Base-by-base conservation (phyloP, 2,888 invertebrate genomes). In the Clitarchus hookeri region DNA sequence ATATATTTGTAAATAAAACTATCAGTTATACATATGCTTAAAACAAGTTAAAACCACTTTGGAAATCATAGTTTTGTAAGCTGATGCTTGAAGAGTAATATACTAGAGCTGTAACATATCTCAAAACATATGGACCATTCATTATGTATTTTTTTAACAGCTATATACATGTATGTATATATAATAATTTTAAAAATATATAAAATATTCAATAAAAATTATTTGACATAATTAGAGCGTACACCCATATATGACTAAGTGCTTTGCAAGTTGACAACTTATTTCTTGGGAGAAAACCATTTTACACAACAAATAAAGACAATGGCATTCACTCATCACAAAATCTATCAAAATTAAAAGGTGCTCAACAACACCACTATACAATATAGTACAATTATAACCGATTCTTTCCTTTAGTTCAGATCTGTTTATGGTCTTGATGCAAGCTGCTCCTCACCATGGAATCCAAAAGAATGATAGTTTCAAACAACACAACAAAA, bases 291-390 rank as follows among this genome's bases (percentile, higher is more conserved):
- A 65, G 65, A 65, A 65, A 65, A 65, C 8, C n/a, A 65, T 65
- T 65, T 65, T n/a, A 65, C 16, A 65, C 19, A 65, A 65, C 65
- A 48, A 48, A 48, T 48, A 65, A 65, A 65, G 65, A 65, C 65
- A 23, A 65, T 65, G 65, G 65, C 65, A 65, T 8, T 65, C 65
- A 23, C 23, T 65, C 65, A 65, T 65, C 65, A 65, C n/a, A 23
- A n/a, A 65, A 65, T 65, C 65, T 65, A 65, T 65, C 65, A 65
- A 65, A 65, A 65, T 16, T 65, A 65, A 65, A 65, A 65, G 53
- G 65, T 65, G 65, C 65, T 65, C 65, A 65, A 16, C 2, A 65
- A 65, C 65, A 65, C 65, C 65, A 65, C 65, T 65, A 65, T 65
- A 65, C 65, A 65, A 65, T 65, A 65, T 65, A 65, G 65, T 65